Evolutionary conservation across 2,888 invertebrate species (phyloP), one percentile per base, ranked within the genome.

Genomic region (Euproctis similis): DNA sequence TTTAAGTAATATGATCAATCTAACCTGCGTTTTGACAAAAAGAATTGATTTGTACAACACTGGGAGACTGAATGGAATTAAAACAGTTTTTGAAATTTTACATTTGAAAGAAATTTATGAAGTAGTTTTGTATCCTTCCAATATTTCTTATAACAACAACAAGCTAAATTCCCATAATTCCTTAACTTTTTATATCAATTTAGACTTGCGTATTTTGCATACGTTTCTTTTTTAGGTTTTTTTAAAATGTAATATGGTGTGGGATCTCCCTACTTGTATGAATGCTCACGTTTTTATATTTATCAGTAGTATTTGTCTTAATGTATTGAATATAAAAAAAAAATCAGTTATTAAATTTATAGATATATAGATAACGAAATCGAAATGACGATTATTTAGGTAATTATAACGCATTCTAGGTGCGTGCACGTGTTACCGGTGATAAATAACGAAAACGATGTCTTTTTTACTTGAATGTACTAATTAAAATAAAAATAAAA

Each of bases 251-350:
- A n/a, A n/a, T n/a, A n/a, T n/a, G n/a, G n/a, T n/a, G n/a, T n/a
- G n/a, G n/a, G n/a, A n/a, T n/a, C n/a, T 61, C 69, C 73, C 75
- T 77, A 75, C 53, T 57, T 76, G 74, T 81, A 78, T 71, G 69
- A 80, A 80, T 80, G 82, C 81, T 82, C 82, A 82, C 70, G 42
- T 76, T 80, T 23, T 76, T 76, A 71, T 78, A 72, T 65, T 68
- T 73, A 77, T 71, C 67, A 58, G 77, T 80, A 80, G 80, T 72
- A 10, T 10, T 60, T 58, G 61, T 22, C 53, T 72, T 60, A 61
- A 65, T 43, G 46, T 66, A 63, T 55, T 44, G 39, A 42, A 39
- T 49, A 53, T 42, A n/a, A n/a, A n/a, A n/a, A n/a, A n/a, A 39
- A 48, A 49, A 37, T 61, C 74, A 59, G 81, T 82, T 82, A 81